Evolutionary conservation across 1,140 invertebrate species (phyloP), one percentile per base, ranked within the genome.

Genomic region (Mamestra configurata): DNA sequence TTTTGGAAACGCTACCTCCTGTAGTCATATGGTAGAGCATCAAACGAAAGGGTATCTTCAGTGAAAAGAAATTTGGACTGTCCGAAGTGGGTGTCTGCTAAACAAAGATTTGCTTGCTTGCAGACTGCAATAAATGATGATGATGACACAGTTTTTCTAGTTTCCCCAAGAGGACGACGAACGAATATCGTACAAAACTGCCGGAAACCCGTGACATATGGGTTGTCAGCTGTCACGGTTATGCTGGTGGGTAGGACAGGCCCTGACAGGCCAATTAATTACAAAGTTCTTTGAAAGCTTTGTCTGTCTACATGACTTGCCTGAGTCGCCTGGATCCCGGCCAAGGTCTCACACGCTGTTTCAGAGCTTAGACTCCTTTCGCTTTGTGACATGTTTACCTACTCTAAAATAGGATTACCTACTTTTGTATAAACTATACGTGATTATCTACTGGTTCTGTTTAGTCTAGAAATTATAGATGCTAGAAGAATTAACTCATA

Each of bases 351-450:
- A 85, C 79, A 37, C 66, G 66, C 40, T 22, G 43, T 15, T 70
- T 88, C 81, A 81, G 80, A 72, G 78, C 81, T 81, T 85, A 83
- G 83, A 84, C 79, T 89, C 90, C 90, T 91, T 92, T 93, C 92
- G 87, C 89, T 91, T 90, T 88, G 86, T 90, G 78, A 86, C 35
- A 57, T 37, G 46, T 88, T 77, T 31, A n/a, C n/a, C n/a, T n/a
- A 77, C 22, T 77, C 49, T 68, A 53, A 77, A 77, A 55, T 76
- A 76, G 20, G 55, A 43, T 18, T 61, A 49, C n/a, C 18, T 22
- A 8, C 53, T 4, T 6, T n/a, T n/a, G n/a, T 31, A 31, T 31
- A 3, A 31, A 31, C 5, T 31, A 31, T 5, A 31, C 27, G 27
- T 31, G 27, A 1, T 31, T 31, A 31, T 31, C 27, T 31, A 31